These are phyloP conservation scores for Ommatoiulus sabulosus DNA, from an alignment of 2,888 invertebrate species.

Conservation along the genomic window DNA sequence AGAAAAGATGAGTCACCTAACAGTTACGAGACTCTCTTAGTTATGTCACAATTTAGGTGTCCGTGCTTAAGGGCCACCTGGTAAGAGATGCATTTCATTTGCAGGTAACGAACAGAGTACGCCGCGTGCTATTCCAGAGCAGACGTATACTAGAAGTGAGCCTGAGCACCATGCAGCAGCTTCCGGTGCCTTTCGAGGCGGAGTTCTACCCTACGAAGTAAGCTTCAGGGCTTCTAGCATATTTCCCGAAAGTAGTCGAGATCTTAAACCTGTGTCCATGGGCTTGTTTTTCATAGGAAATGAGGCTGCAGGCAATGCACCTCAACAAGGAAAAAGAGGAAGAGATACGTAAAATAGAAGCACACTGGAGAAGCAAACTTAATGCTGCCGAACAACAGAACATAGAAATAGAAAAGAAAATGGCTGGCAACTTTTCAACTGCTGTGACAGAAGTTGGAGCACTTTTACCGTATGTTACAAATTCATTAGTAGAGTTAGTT, in stretches of 20 bases:
- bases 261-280: background rate
- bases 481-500: too few relatives aligned
- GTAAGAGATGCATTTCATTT: background rate
- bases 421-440: background rate
- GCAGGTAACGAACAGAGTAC: background rate
- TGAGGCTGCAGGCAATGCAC: constrained; percentile 41
- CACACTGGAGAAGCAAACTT: constrained; percentile 45
- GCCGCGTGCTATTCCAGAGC: background rate
- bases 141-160: background rate
- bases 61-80: too few relatives aligned
- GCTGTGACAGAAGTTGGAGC: constrained; percentile 20
- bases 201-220: constrained; percentile 16
- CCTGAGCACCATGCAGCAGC: background rate
- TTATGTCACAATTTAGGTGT: too few relatives aligned
- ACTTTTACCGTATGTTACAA: constrained; percentile 26
- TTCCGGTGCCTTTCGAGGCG: background rate
- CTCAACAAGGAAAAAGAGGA: constrained; percentile 48
- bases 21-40: too few relatives aligned
- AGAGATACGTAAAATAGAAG: constrained; percentile 35
- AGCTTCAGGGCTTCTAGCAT: too few relatives aligned
- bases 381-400: constrained; percentile 47
- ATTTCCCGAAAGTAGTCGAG: too few relatives aligned
- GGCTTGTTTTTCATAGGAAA: background rate
- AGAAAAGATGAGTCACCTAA: too few relatives aligned
- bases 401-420: background rate